Conservation (phyloP, 2,888 invertebrate genomes). For the Hemistola chrysoprasaria region DNA sequence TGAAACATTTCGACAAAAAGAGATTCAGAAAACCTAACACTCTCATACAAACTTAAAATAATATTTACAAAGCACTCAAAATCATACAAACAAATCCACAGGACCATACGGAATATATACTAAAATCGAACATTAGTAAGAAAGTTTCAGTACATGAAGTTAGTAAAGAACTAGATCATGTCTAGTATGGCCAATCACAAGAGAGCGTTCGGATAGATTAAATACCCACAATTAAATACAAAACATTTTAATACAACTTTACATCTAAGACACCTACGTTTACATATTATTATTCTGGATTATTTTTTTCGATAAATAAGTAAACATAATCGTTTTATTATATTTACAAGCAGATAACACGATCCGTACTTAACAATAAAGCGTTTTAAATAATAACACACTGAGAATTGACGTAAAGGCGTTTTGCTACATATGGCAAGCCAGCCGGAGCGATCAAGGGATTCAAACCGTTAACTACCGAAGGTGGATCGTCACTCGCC, state of each 20-base stretch:
- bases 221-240: constrained; percentile 79
- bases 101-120: constrained; percentile 48
- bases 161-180: constrained; percentile 61
- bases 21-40: constrained; percentile 78
- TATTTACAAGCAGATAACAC: constrained; percentile 81
- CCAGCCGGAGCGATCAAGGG: constrained; percentile 62
- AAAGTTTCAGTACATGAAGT: constrained; percentile 54
- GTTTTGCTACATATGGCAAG: constrained; percentile 75
- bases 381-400: constrained; percentile 81
- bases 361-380: constrained; percentile 75
- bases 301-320: constrained; percentile 79
- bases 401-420: constrained; percentile 82
- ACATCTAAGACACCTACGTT: constrained; percentile 80
- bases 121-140: constrained; percentile 49
- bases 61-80: constrained; percentile 78
- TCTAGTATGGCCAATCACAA: constrained; percentile 70
- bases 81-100: constrained; percentile 67
- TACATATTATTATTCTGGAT: constrained; percentile 72
- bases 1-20: constrained; percentile 56
- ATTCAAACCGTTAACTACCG: constrained; percentile 24
- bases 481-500: constrained; percentile 24
- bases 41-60: constrained; percentile 74
- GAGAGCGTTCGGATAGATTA: constrained; percentile 77
- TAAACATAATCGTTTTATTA: constrained; percentile 74
- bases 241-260: constrained; percentile 80